Evolutionary conservation across 1,140 invertebrate genomes (phyloP).

Genomic region (Trichogramma pretiosum): DNA sequence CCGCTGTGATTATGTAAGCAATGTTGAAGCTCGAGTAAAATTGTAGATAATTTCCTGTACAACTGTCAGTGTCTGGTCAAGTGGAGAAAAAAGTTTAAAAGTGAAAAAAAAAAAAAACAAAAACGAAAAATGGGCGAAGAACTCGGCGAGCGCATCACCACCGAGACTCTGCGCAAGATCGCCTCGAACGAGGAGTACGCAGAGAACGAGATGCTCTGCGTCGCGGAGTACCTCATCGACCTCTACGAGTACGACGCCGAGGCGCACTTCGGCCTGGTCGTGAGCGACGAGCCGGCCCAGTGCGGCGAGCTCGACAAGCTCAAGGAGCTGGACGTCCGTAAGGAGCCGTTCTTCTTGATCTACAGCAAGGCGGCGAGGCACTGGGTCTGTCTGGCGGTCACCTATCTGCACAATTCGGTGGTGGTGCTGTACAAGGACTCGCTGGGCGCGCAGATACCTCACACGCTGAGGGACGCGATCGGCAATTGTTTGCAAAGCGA

Average conservation of each 20-base stretch:
- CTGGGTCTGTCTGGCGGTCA: constrained; percentile 12
- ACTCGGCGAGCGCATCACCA: constrained; percentile 10
- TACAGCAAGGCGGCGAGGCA: constrained; percentile 4
- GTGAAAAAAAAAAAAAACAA: too few species aligned
- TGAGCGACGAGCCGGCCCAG: neutral
- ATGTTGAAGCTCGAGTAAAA: too few species aligned
- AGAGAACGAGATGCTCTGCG: constrained; percentile 14
- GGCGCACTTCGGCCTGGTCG: constrained; percentile 5
- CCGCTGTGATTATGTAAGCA: too few species aligned
- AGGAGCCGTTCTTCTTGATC: constrained; percentile 3
- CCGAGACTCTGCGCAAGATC: constrained; percentile 12
- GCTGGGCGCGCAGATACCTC: constrained; percentile 1
- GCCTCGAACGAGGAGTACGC: constrained; percentile 17
- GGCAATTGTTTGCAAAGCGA: constrained; percentile 1
- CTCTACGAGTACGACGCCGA: constrained; percentile 13
- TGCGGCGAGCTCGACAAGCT: neutral
- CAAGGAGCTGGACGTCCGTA: neutral
- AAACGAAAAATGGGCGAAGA: neutral
- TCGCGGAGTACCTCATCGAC: constrained; percentile 7
- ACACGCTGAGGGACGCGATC: constrained; percentile 5
- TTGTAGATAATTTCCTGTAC: too few species aligned
- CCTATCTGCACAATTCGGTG: constrained; percentile 3
- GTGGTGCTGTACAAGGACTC: constrained; percentile 16
- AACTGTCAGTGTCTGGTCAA: too few species aligned
- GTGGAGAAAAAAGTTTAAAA: too few species aligned